Percentiles rank a stretch among this genome's conserved stretches.
Conservation (phyloP, 2,797 vertebrate species). For the Phaenicophaeus curvirostris region DNA sequence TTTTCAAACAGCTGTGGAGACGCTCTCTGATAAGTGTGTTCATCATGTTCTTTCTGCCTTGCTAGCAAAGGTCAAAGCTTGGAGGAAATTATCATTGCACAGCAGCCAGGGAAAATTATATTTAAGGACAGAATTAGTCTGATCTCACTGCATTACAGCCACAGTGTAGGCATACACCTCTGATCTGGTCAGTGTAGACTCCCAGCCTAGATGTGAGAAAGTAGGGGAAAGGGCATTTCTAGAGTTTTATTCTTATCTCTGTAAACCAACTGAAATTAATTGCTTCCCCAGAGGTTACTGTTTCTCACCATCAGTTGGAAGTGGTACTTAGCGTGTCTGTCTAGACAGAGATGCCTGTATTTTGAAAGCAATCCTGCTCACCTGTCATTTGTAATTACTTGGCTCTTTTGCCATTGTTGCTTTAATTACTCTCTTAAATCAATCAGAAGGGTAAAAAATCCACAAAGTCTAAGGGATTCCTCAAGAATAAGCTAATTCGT, state of each 20-base stretch:
- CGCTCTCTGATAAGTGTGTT: neutral
- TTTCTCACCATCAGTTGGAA: neutral
- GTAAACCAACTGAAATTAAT: neutral
- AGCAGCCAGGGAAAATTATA: neutral
- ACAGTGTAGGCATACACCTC: neutral
- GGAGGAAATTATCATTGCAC: neutral
- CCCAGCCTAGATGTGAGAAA: neutral
- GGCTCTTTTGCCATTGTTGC: neutral
- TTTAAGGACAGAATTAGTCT: neutral
- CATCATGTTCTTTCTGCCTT: neutral
- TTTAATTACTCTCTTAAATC: neutral
- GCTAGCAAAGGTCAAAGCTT: neutral
- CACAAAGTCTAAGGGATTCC: neutral
- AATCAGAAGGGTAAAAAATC: neutral
- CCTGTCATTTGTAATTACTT: neutral
- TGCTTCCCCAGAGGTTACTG: slow-evolving; percentile 1
- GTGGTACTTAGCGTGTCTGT: neutral
- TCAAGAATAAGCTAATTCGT: neutral
- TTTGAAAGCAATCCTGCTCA: neutral
- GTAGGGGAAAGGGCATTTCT: neutral
- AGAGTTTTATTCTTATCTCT: neutral
- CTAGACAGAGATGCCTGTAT: neutral
- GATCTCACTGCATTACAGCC: neutral
- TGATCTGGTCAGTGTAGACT: neutral
- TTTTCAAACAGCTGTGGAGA: neutral